A percentile compares a stretch with the other conserved stretches of the same genome.
These are phyloP conservation scores for Cossypha heuglini DNA, from an alignment of 2,797 vertebrate species.

Conservation along the genomic window DNA sequence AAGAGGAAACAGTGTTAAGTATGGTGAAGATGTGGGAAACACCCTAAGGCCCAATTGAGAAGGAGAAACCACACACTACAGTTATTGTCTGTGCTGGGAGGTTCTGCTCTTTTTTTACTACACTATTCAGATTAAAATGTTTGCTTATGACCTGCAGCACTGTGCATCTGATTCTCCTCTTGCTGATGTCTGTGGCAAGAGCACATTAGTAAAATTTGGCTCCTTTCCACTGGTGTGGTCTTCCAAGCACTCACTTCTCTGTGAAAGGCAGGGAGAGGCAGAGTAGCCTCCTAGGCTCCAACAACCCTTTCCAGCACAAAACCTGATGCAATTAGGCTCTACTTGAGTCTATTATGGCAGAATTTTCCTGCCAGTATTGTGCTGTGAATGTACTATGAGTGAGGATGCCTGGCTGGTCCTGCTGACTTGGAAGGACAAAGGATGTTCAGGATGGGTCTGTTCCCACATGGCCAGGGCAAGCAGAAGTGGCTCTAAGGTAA, in stretches of 20 bases:
- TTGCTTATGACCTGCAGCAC: not conserved
- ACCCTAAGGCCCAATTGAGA: not conserved
- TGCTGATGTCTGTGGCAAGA: not conserved
- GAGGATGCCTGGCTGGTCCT: not conserved
- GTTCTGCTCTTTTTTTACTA: not conserved
- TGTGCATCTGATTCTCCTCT: not conserved
- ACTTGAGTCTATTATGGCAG: fast-evolving
- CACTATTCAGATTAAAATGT: not conserved
- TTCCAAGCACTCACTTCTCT: not conserved
- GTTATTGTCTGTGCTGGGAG: not conserved
- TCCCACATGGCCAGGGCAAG: not conserved
- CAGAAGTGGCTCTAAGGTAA: not conserved
- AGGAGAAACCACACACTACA: not conserved
- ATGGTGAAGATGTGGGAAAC: not conserved
- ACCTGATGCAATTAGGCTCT: not conserved
- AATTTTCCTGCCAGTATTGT: not conserved
- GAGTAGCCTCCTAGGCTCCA: not conserved
- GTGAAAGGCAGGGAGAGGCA: not conserved
- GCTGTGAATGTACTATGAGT: fast-evolving
- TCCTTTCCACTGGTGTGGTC: not conserved
- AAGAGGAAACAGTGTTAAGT: not conserved
- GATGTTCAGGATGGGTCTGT: not conserved
- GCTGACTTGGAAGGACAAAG: not conserved
- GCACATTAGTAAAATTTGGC: not conserved
- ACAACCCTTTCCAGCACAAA: not conserved